These are phyloP conservation scores for Ariopsis seemanni DNA, from an alignment of 2,113 vertebrate species.

Conservation along the genomic window DNA sequence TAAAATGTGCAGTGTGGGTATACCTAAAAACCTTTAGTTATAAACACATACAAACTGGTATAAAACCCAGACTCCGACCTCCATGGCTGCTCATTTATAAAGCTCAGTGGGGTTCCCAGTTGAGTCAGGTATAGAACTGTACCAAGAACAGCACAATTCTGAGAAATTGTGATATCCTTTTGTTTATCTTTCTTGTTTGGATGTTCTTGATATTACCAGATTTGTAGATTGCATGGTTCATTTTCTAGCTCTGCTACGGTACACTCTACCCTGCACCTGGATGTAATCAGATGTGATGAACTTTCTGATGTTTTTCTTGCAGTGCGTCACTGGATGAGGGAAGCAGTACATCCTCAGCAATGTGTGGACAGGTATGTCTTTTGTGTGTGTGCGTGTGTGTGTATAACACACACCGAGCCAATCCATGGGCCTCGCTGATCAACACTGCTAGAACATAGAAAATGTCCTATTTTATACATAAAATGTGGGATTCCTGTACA, in stretches of 20 bases:
- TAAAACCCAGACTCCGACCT: neutral
- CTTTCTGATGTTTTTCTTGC: slow-evolving; percentile 56
- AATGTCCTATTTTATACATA: neutral
- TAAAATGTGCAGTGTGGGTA: neutral
- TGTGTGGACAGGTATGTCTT: slow-evolving; percentile 86
- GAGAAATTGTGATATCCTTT: neutral
- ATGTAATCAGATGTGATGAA: neutral
- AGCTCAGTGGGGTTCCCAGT: neutral
- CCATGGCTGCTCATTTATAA: neutral
- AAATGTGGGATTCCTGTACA: neutral
- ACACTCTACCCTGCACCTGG: neutral
- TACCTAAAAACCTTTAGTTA: neutral
- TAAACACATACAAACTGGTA: neutral
- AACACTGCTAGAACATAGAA: neutral
- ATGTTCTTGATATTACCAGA: neutral
- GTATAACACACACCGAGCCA: neutral
- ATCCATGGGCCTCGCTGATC: neutral
- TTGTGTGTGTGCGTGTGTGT: no score
- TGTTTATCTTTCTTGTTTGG: neutral
- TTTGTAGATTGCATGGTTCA: neutral
- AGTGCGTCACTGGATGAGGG: slow-evolving; percentile 87
- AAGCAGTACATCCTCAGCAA: slow-evolving; percentile 78
- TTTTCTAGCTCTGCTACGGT: neutral
- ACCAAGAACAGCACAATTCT: neutral
- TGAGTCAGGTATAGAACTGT: no score